These are phyloP conservation scores for Drosophila auraria DNA, from an alignment of 1,140 invertebrate genomes.

Conservation along the genomic window DNA sequence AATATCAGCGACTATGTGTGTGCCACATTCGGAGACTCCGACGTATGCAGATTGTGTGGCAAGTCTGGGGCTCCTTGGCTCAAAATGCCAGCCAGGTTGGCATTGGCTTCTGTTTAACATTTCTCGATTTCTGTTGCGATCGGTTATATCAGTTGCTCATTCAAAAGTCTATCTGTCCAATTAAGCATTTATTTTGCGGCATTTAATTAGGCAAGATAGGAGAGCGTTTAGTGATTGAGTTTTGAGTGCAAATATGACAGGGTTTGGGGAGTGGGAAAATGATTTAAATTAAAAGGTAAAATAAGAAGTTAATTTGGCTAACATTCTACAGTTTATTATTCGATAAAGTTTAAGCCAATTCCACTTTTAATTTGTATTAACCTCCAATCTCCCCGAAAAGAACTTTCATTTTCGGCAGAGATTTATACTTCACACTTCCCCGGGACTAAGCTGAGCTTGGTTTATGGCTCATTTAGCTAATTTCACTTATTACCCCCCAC, in stretches of 20 bases:
- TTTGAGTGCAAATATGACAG: conserved; percentile 54
- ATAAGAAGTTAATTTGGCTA: not conserved
- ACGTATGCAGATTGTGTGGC: conserved; percentile 73
- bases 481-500: conserved; percentile 54
- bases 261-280: conserved; percentile 20
- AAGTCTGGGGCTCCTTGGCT: conserved; percentile 16
- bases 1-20: conserved; percentile 38
- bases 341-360: not conserved
- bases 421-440: conserved; percentile 15
- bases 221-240: conserved; percentile 40
- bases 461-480: conserved; percentile 64
- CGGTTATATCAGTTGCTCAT: conserved; percentile 49
- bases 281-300: not conserved
- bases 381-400: conserved; percentile 2
- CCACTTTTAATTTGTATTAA: conserved; percentile 4
- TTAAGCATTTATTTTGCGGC: conserved; percentile 75
- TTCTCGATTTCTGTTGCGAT: conserved; percentile 33
- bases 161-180: conserved; percentile 81
- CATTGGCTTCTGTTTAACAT: conserved; percentile 48
- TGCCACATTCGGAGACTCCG: conserved; percentile 38
- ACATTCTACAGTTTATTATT: not conserved
- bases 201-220: conserved; percentile 77
- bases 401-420: conserved; percentile 22
- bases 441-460: conserved; percentile 12
- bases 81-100: conserved; percentile 60